These are phyloP conservation scores for Brachionus asplanchnoidis DNA, from an alignment of 1,140 invertebrate species.

Conservation along the genomic window DNA sequence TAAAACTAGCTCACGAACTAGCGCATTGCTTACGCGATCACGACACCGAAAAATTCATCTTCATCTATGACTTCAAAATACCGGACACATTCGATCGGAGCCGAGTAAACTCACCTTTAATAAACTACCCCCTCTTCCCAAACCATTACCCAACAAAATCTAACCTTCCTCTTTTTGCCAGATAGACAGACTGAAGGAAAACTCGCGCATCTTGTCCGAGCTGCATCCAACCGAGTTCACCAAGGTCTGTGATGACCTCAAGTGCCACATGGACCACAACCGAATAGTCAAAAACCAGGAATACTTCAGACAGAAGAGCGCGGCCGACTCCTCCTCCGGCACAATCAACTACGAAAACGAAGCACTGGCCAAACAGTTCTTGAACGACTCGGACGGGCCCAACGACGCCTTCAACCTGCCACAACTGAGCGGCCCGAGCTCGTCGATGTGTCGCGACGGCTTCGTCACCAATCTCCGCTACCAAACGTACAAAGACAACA, in stretches of 20 bases:
- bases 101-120: neutral
- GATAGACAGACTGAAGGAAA: neutral
- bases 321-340: neutral
- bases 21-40: constrained; percentile 21
- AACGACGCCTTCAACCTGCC: neutral
- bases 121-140: too few relatives aligned
- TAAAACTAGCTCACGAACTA: neutral
- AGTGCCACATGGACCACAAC: neutral
- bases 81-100: neutral
- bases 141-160: neutral
- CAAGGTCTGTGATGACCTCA: neutral
- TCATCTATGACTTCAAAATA: constrained; percentile 13
- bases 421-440: neutral
- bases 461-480: constrained; percentile 21
- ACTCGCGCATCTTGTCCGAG: neutral
- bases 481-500: constrained; percentile 37
- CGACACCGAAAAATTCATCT: constrained; percentile 12
- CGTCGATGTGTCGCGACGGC: neutral
- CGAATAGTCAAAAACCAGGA: constrained; percentile 11
- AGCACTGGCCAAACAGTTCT: neutral
- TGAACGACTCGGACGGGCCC: neutral
- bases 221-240: neutral
- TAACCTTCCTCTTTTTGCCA: neutral
- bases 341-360: neutral
- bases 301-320: neutral